Base-by-base conservation (phyloP, 2,797 vertebrate species). In the Clarias fuscus region DNA sequence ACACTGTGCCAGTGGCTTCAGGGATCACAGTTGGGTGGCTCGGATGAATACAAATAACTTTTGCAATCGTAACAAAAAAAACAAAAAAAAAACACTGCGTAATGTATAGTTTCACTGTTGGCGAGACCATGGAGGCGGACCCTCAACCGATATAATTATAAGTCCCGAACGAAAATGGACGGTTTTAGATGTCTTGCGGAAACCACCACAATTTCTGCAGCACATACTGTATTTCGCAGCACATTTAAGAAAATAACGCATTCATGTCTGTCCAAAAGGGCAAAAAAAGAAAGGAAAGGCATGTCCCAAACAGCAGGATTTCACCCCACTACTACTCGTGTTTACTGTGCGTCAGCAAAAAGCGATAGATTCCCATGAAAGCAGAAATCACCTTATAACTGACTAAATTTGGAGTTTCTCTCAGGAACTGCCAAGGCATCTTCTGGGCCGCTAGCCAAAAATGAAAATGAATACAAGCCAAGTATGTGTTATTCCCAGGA, bases 401-500 rank as follows among this genome's bases (percentile, higher is more conserved):
- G 75, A 22, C n/a, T 79, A 82, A 83, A 84, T 24, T 67, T 5
- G 3, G 67, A 53, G 27, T 65, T 84, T 81, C 17, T 65, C 18
- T 33, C 18, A 0, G 58, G 67, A 70, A 53, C 78, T 40, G 62
- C 48, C 43, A 24, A 75, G 27, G 61, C 59, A 67, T 82, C 64
- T 82, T 68, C 83, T 43, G 33, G 83, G 62, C 83, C 48, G 70
- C 62, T 33, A 37, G 83, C 83, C 83, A 85, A 82, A 0, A 4
- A 40, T 13, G 67, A 85, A 68, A 85, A 68, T 11, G 17, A 17
- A 40, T 76, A 4, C 37, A 33, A 33, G 75, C 82, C 82, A 84
- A 84, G 72, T 64, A 33, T 48, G 68, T 76, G 77, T 84, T 87
- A 76, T 82, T 84, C 30, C 53, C 62, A 83, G 76, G 80, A 82